A percentile compares a stretch with the other conserved stretches of the same genome.
These are phyloP conservation scores for Lytechinus variegatus DNA, from an alignment of 35 echinoderm and acorn worm genomes.

Conservation along the genomic window DNA sequence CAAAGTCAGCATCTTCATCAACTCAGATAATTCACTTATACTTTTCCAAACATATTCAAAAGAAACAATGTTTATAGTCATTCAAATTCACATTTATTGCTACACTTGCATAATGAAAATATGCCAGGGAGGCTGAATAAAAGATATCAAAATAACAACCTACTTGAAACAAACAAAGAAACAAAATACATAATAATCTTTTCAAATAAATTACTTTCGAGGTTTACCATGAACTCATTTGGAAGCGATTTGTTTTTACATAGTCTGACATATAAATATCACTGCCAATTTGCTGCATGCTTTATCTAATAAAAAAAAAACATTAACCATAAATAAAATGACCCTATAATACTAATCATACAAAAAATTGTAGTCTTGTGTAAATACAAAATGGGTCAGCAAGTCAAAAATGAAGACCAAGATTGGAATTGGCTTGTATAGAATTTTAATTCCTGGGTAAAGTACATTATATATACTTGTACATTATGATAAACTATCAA, in stretches of 20 bases:
- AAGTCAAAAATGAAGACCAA: not conserved
- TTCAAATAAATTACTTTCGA: not conserved
- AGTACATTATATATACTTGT: not conserved
- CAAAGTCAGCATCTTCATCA: not conserved
- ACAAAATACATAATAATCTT: slow-evolving; percentile 5
- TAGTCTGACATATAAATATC: slow-evolving; percentile 31
- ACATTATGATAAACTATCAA: not conserved
- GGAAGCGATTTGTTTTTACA: not conserved
- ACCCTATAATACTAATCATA: not conserved
- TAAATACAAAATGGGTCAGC: not conserved
- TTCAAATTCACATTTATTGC: slow-evolving; percentile 59
- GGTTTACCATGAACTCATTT: not conserved
- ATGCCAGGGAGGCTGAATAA: slow-evolving; percentile 41
- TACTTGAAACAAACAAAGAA: slow-evolving; percentile 20
- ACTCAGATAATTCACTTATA: too few species aligned
- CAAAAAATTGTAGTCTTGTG: not conserved
- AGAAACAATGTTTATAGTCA: not conserved
- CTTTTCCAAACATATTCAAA: too few species aligned
- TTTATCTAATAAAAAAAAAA: not conserved
- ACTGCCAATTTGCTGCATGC: not conserved
- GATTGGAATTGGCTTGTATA: not conserved
- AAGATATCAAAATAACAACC: slow-evolving; percentile 37
- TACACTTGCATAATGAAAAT: slow-evolving; percentile 58
- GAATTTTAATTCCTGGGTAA: not conserved
- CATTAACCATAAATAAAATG: not conserved